Conservation (phyloP, 2,888 invertebrate species). For the Pedicia rivosa region DNA sequence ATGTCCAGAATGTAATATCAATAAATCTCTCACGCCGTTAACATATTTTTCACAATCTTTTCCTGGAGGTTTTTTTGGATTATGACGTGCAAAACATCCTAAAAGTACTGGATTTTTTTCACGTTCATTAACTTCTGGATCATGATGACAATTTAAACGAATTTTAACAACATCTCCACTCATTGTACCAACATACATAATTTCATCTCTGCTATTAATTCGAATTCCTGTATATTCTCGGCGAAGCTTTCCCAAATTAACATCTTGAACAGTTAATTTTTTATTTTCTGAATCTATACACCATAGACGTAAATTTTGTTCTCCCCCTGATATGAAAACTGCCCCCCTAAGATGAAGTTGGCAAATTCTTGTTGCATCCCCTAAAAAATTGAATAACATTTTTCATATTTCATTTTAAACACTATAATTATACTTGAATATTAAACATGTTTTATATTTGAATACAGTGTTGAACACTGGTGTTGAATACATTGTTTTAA, state of each 20-base stretch:
- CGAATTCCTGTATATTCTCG: conserved; percentile 59
- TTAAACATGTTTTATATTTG: too few species aligned
- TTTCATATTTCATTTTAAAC: too few species aligned
- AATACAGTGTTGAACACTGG: too few species aligned
- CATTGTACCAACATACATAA: conserved; percentile 75
- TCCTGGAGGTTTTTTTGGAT: conserved; percentile 24
- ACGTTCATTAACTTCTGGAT: conserved; percentile 22
- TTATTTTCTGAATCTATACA: conserved; percentile 50
- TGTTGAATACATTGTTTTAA: too few species aligned
- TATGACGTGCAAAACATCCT: conserved; percentile 34
- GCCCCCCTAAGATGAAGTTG: conserved; percentile 38
- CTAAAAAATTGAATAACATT: too few species aligned
- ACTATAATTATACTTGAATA: too few species aligned
- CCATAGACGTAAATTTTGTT: conserved; percentile 60
- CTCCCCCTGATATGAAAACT: conserved; percentile 60
- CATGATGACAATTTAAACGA: conserved; percentile 42
- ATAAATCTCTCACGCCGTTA: conserved; percentile 41
- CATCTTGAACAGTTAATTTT: conserved; percentile 53
- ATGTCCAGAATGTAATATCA: conserved; percentile 41
- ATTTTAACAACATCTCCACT: conserved; percentile 42
- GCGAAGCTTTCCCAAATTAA: conserved; percentile 61
- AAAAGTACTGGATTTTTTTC: conserved; percentile 28
- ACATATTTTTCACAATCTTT: conserved; percentile 28
- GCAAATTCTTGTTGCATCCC: conserved; percentile 41
- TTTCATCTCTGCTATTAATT: conserved; percentile 50